Evolutionary conservation across 2,888 invertebrate species (phyloP), one percentile per base, ranked within the genome.

Genomic region (Orgyia antiqua): DNA sequence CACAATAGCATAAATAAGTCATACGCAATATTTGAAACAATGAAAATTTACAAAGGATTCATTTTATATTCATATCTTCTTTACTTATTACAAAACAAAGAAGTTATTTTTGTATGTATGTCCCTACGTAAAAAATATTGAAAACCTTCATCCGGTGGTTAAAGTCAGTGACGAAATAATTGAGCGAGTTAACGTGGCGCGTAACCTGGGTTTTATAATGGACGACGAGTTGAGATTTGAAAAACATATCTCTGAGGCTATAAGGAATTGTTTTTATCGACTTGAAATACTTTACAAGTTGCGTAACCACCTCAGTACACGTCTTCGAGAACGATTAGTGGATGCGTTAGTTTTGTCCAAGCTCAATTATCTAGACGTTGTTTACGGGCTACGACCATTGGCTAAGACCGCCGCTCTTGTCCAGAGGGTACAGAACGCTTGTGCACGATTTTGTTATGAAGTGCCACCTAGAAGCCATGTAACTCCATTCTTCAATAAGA

Each of bases 171-270:
- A n/a, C n/a, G n/a, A n/a, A n/a, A n/a, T n/a, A n/a, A n/a, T n/a
- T n/a, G n/a, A n/a, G n/a, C n/a, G n/a, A n/a, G n/a, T n/a, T n/a
- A n/a, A n/a, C n/a, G n/a, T 20, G 9, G 10, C 29, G 10, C 4
- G 2, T 15, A 24, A 27, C 23, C 26, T 8, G 27, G 36, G 27
- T 10, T 30, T 36, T 9, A 9, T 41, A 35, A 39, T 39, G 38
- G 30, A n/a, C n/a, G n/a, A n/a, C n/a, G n/a, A n/a, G n/a, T n/a
- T n/a, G n/a, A n/a, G n/a, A n/a, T n/a, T 19, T 19, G 19, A 19
- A 19, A 19, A 19, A 8, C 19, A 19, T 8, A n/a, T 19, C 6
- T 6, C 8, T 4, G 8, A 19, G 2, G 6, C 4, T 6, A n/a
- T 19, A 2, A 19, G 19, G 19, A 19, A 4, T 19, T 19, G 19